Conservation (phyloP, 2,888 invertebrate genomes). For the Pristionchus entomophagus region DNA sequence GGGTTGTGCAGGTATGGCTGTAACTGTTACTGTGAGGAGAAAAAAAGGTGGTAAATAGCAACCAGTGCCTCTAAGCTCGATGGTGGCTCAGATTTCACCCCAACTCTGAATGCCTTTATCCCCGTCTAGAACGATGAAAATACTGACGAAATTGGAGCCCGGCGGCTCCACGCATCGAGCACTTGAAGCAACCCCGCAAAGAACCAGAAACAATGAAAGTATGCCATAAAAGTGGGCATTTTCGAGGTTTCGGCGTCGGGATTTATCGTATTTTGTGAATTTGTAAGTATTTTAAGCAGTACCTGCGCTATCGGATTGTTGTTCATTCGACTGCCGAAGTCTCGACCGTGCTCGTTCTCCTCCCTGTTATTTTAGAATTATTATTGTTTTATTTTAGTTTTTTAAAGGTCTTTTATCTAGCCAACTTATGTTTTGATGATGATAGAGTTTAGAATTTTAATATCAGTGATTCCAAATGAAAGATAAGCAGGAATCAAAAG, state of each 20-base stretch:
- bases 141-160: conserved; percentile 2
- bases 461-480: too few relatives aligned
- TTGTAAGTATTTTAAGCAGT: neutral
- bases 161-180: neutral
- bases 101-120: neutral
- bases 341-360: conserved; percentile 31
- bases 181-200: neutral
- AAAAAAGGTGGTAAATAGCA: too few relatives aligned
- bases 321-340: conserved; percentile 41
- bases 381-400: neutral
- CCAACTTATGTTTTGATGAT: too few relatives aligned
- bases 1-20: too few relatives aligned
- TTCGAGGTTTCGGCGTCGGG: conserved; percentile 1
- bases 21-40: too few relatives aligned
- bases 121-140: neutral
- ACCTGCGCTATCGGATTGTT: conserved; percentile 48
- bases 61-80: too few relatives aligned
- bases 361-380: neutral
- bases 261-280: neutral
- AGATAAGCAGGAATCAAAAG: too few relatives aligned
- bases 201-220: neutral
- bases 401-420: too few relatives aligned
- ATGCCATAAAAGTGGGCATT: neutral
- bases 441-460: too few relatives aligned
- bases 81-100: neutral